phyloP scores from a whole-genome alignment of 1,140 invertebrate species.

The Aphaenogaster ashmeadi region DNA sequence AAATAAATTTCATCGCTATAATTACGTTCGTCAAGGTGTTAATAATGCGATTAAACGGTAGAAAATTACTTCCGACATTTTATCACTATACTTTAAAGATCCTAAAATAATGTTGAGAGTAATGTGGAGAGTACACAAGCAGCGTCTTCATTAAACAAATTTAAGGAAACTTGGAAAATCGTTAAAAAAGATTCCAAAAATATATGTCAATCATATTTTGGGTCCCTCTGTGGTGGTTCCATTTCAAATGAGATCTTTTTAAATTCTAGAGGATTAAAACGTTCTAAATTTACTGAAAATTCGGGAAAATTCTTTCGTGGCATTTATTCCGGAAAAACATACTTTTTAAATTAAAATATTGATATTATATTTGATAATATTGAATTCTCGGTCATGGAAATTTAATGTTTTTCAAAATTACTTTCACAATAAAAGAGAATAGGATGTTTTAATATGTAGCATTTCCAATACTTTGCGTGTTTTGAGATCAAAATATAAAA shows the following conservation, averaged over 20 bases:
- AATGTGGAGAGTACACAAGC: neutral
- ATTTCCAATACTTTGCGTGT: neutral
- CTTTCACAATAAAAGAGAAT: neutral
- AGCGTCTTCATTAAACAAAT: conserved; percentile 18
- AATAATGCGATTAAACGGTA: conserved; percentile 23
- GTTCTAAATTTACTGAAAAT: neutral
- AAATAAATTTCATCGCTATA: conserved; percentile 6
- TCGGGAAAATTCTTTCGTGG: neutral
- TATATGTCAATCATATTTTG: neutral
- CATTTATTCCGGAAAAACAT: neutral
- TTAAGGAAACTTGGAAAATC: neutral
- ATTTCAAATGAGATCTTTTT: neutral
- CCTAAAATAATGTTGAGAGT: neutral
- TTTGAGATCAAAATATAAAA: neutral
- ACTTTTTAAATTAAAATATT: neutral
- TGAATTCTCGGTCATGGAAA: neutral
- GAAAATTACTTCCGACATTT: conserved; percentile 9
- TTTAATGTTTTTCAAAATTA: conserved; percentile 8
- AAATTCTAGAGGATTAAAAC: neutral
- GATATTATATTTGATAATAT: neutral
- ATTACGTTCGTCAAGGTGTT: conserved; percentile 12
- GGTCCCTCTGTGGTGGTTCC: neutral
- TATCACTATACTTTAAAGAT: neutral
- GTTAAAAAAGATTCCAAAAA: neutral
- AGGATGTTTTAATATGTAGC: neutral